Evolutionary conservation across 2,797 vertebrate species (phyloP).

Genomic region (Channa striata): DNA sequence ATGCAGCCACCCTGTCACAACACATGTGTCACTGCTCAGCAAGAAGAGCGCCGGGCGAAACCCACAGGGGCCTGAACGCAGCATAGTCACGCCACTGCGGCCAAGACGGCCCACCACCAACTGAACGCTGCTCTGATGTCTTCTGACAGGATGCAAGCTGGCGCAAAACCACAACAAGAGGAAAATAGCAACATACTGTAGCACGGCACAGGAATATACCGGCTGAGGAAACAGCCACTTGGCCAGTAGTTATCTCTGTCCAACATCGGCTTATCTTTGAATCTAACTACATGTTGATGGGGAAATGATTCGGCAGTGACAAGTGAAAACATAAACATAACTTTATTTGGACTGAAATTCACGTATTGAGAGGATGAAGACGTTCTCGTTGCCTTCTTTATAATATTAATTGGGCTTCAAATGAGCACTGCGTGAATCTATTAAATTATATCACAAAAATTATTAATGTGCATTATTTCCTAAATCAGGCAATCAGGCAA

Average conservation of each 20-base stretch:
- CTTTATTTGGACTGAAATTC: too few relatives aligned
- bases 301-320: neutral
- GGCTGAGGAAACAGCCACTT: constrained; percentile 2
- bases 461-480: too few relatives aligned
- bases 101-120: constrained; percentile 50
- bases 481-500: too few relatives aligned
- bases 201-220: constrained; percentile 1
- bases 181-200: neutral
- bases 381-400: too few relatives aligned
- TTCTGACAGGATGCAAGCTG: constrained; percentile 69
- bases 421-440: neutral
- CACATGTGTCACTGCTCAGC: constrained; percentile 70
- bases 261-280: constrained; percentile 1
- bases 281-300: constrained; percentile 5
- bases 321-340: too few relatives aligned
- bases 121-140: constrained; percentile 40
- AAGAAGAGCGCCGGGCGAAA: constrained; percentile 38
- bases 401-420: too few relatives aligned
- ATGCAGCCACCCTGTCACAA: constrained; percentile 65
- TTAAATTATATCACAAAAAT: too few relatives aligned
- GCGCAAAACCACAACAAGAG: constrained; percentile 42
- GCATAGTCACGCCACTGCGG: constrained; percentile 67
- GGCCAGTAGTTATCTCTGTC: constrained; percentile 18
- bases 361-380: too few relatives aligned
- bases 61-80: constrained; percentile 47